Base-by-base conservation (phyloP, 1,140 invertebrate species). In the Drosophila virilis region DNA sequence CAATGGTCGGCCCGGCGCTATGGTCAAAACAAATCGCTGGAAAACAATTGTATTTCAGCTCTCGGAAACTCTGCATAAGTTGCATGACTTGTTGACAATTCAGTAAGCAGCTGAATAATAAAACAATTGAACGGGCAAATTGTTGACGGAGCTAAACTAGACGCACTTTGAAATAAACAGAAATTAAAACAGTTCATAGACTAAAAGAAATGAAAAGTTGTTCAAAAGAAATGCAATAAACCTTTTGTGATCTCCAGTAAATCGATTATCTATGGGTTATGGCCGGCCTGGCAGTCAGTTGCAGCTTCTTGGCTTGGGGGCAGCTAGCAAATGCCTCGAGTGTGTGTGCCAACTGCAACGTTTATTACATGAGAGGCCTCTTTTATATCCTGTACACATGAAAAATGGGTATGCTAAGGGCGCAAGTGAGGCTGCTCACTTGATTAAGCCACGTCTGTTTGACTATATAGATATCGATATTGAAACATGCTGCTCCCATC, bases 81-180 rank as follows among this genome's bases (percentile, higher is more conserved):
- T 80, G 62, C 60, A 76, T 77, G 80, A 66, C 60, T 60, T 61
- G 83, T 83, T 88, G 84, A 77, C 83, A 83, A 72, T 73, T 48
- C 72, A 79, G 74, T 77, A 77, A 73, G 58, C 75, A 67, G 75
- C 33, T 17, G 8, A 46, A 54, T 28, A 58, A 51, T 3, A 69
- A 60, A 73, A 61, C 48, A 72, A 70, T 66, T 59, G 45, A 33
- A 62, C 42, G 52, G 32, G 46, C 28, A 62, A 78, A 48, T 43
- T 45, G 40, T 15, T 43, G 45, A 45, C 43, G 10, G 46, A 64
- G 37, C 32, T 40, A 13, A 67, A 59, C 43, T 48, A 57, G 12
- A 15, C 57, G 67, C 71, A 66, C 3, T 42, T 5, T 5, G n/a
- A 42, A 73, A 17, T 46, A 5, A 28, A 28, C 22, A 28, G 22